These are phyloP conservation scores for Lacerta viridis DNA, from an alignment of 2,797 vertebrate species.

Conservation along the genomic window DNA sequence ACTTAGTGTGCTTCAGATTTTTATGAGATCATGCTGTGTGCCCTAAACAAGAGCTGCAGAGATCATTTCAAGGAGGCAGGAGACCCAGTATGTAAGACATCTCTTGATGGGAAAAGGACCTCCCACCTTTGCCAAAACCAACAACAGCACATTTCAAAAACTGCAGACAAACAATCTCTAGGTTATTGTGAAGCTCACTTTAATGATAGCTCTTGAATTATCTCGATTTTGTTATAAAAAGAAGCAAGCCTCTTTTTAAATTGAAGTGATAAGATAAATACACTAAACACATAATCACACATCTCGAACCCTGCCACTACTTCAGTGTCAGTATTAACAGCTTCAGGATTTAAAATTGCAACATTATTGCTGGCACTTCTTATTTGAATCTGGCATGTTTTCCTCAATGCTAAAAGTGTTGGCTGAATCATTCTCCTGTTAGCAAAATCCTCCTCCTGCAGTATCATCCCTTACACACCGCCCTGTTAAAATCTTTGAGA, in stretches of 20 bases:
- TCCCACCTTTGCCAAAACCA: conserved; percentile 2
- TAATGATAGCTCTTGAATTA: neutral
- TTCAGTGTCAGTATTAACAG: neutral
- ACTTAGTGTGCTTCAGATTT: neutral
- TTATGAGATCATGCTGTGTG: neutral
- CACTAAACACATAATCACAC: conserved; percentile 22
- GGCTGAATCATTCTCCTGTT: neutral
- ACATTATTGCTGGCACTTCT: neutral
- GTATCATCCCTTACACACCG: neutral
- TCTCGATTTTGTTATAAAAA: conserved; percentile 8
- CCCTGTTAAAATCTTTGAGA: conserved; percentile 24
- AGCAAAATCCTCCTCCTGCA: conserved; percentile 1
- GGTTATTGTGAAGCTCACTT: neutral
- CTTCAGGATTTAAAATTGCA: neutral
- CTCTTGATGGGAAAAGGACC: neutral
- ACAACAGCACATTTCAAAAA: conserved; percentile 7
- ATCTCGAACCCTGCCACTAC: conserved; percentile 10
- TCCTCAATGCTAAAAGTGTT: conserved; percentile 17
- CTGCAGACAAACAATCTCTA: neutral
- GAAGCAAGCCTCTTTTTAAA: neutral
- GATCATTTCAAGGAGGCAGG: neutral
- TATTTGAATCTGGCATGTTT: conserved; percentile 21
- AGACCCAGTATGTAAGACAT: neutral
- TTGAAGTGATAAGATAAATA: conserved; percentile 7
- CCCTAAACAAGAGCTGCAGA: neutral